A percentile compares a stretch with the other conserved stretches of the same genome.
Conservation (phyloP, 2,888 invertebrate genomes). For the Dicranocentrus wangi region DNA sequence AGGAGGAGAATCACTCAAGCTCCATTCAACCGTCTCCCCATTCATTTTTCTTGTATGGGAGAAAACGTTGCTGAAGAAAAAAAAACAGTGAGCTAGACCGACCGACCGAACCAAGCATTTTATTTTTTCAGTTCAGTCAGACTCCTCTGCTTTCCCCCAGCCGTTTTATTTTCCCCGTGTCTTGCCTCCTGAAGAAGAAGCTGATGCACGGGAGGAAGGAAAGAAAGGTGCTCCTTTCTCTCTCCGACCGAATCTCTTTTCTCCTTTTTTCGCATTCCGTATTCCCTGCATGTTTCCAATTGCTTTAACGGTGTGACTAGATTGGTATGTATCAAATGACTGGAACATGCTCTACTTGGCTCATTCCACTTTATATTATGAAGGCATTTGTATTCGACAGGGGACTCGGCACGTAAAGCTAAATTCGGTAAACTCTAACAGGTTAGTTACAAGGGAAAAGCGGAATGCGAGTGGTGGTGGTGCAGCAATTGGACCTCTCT, state of each 20-base stretch:
- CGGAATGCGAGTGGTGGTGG: slow-evolving; percentile 24
- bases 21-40: neutral
- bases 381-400: slow-evolving; percentile 53
- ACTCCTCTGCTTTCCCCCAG: too few relatives aligned
- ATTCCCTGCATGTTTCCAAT: slow-evolving; percentile 49
- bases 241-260: neutral
- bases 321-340: slow-evolving; percentile 53
- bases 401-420: slow-evolving; percentile 9
- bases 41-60: slow-evolving; percentile 20
- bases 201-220: neutral
- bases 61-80: too few relatives aligned
- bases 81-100: too few relatives aligned
- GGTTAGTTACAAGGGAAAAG: slow-evolving; percentile 38
- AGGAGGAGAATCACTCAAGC: neutral
- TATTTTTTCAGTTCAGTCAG: too few relatives aligned
- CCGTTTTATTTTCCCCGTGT: too few relatives aligned
- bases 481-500: slow-evolving; percentile 4
- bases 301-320: slow-evolving; percentile 56
- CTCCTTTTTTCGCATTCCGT: slow-evolving; percentile 17
- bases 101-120: too few relatives aligned
- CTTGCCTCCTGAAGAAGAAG: neutral
- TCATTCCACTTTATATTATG: slow-evolving; percentile 36
- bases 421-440: slow-evolving; percentile 33
- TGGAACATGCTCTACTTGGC: slow-evolving; percentile 46
- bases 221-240: slow-evolving; percentile 26